Percentiles rank a stretch among this genome's conserved stretches.
Evolutionary conservation across 2,113 vertebrate species (phyloP).

Genomic region (Larimichthys polyactis): DNA sequence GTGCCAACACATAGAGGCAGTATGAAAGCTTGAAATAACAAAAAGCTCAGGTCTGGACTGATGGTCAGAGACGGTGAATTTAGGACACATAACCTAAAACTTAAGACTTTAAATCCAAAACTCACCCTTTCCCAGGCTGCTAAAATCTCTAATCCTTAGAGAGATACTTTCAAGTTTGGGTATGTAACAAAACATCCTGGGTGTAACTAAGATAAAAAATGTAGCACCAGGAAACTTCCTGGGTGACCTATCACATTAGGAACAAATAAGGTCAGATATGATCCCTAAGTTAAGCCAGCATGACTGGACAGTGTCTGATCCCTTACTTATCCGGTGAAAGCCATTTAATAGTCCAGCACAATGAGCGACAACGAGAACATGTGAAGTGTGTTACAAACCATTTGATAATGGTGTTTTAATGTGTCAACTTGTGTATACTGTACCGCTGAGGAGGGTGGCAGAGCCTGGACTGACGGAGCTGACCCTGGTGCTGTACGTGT

Average conservation of each 20-base stretch:
- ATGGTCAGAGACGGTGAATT: not conserved
- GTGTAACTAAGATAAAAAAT: not conserved
- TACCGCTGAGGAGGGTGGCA: conserved; percentile 91
- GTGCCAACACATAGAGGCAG: not conserved
- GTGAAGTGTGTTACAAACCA: not conserved
- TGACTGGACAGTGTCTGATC: conserved; percentile 58
- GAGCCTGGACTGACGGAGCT: conserved; percentile 96
- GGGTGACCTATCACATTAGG: conserved; percentile 27
- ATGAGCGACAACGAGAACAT: conserved; percentile 18
- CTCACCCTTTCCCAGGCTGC: conserved; percentile 4
- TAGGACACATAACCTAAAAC: not conserved
- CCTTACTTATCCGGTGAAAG: conserved; percentile 58
- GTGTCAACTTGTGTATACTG: conserved; percentile 54
- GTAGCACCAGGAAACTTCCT: not conserved
- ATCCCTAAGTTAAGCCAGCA: conserved; percentile 38
- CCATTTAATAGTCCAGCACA: conserved; percentile 45
- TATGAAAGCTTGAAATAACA: not conserved
- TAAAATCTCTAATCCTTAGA: conserved; percentile 1
- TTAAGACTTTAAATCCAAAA: conserved; percentile 5
- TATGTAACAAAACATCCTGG: not conserved
- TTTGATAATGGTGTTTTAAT: not conserved
- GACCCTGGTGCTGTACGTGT: conserved; percentile 93
- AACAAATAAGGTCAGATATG: conserved; percentile 43
- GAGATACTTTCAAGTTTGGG: conserved; percentile 16
- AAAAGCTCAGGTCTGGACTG: not conserved